A percentile compares a stretch with the other conserved stretches of the same genome.
Evolutionary conservation across 2,888 invertebrate genomes (phyloP).

Genomic region (Clistopyga incitator): DNA sequence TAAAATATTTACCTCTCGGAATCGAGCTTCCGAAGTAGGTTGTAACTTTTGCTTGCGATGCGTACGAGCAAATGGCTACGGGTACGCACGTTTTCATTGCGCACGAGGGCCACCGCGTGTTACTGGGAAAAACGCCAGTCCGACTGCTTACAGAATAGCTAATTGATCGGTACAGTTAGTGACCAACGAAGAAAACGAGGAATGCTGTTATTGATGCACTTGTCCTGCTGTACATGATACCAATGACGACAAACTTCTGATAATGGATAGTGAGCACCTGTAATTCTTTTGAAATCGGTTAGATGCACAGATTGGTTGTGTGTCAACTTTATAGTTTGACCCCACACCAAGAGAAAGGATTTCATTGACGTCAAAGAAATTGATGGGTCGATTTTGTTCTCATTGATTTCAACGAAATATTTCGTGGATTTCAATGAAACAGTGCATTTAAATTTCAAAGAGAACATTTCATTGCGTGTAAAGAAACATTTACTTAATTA

Average conservation of each 20-base stretch:
- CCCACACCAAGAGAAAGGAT: too few relatives aligned
- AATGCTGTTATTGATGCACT: neutral
- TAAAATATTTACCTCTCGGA: conserved; percentile 3
- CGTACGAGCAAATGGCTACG: neutral
- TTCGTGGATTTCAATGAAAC: too few relatives aligned
- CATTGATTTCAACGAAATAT: too few relatives aligned
- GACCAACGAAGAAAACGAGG: neutral
- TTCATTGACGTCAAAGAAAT: too few relatives aligned
- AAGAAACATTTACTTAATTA: too few relatives aligned
- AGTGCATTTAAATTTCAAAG: too few relatives aligned
- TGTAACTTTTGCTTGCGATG: conserved; percentile 18
- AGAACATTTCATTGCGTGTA: too few relatives aligned
- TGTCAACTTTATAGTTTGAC: too few relatives aligned
- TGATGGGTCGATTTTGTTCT: too few relatives aligned
- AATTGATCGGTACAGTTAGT: neutral
- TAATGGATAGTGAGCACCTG: too few relatives aligned
- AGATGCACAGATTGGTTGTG: too few relatives aligned
- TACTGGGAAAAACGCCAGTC: conserved; percentile 7
- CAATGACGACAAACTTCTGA: neutral
- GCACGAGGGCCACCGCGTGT: neutral
- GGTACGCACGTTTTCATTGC: neutral
- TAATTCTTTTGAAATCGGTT: too few relatives aligned
- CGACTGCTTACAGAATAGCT: conserved; percentile 6
- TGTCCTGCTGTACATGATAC: neutral
- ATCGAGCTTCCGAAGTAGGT: conserved; percentile 31